A percentile compares a stretch with the other conserved stretches of the same genome.
These are phyloP conservation scores for Cecidostiba fungosa DNA, from an alignment of 2,888 invertebrate species.

Conservation along the genomic window DNA sequence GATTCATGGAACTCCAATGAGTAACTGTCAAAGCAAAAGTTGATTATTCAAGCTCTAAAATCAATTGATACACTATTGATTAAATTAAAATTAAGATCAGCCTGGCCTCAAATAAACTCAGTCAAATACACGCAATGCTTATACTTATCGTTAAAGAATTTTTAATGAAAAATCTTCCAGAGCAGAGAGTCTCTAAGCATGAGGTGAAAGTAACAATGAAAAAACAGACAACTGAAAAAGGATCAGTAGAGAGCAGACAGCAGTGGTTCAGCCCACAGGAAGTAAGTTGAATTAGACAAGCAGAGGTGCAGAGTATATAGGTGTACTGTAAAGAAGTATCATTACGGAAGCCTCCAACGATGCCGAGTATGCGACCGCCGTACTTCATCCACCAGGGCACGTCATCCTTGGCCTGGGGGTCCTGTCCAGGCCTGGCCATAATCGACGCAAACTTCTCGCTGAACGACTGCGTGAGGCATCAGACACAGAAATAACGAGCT, in stretches of 20 bases:
- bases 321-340: not conserved
- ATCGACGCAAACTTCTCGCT: constrained; percentile 90
- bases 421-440: constrained; percentile 91
- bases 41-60: not conserved
- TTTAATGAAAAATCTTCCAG: not conserved
- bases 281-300: not conserved
- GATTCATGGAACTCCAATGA: not conserved
- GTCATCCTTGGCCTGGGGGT: constrained; percentile 89
- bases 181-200: not conserved
- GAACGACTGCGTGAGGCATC: constrained; percentile 84
- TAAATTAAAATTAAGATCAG: not conserved
- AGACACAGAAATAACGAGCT: not conserved
- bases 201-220: not conserved
- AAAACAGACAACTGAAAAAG: not conserved
- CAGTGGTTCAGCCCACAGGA: not conserved
- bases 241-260: not conserved
- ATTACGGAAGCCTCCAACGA: constrained; percentile 82
- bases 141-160: too few relatives aligned
- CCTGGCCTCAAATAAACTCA: too few relatives aligned
- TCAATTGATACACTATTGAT: not conserved
- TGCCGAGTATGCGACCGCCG: constrained; percentile 91
- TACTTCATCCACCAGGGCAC: constrained; percentile 95
- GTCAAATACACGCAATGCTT: not conserved
- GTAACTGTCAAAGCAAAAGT: not conserved
- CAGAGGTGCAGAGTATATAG: not conserved